Conservation (phyloP, 1,140 invertebrate species). For the Hesperophylax magnus region DNA sequence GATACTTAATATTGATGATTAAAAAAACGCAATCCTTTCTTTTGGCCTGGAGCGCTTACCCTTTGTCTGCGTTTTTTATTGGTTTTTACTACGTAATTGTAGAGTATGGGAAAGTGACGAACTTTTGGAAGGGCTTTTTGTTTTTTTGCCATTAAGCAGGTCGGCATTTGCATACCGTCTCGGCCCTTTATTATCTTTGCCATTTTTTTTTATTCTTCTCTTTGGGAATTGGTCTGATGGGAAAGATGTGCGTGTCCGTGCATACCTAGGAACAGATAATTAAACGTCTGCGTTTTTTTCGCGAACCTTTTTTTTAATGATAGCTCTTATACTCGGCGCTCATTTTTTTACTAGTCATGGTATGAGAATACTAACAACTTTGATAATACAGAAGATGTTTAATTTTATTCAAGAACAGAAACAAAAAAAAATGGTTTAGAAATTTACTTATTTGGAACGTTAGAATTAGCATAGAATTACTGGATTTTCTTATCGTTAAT, state of each 20-base stretch:
- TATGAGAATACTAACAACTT: constrained; percentile 30
- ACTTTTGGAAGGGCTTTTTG: constrained; percentile 35
- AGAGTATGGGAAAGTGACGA: constrained; percentile 49
- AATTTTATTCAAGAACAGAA: constrained; percentile 23
- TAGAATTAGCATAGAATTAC: neutral
- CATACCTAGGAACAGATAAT: constrained; percentile 41
- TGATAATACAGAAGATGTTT: neutral
- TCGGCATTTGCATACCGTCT: constrained; percentile 51
- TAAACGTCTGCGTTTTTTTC: constrained; percentile 30
- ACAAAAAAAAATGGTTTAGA: neutral
- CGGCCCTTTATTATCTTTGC: constrained; percentile 12
- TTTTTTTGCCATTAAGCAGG: constrained; percentile 41
- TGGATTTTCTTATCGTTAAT: neutral
- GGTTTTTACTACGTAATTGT: constrained; percentile 24
- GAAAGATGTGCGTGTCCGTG: constrained; percentile 49
- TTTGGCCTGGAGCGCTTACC: constrained; percentile 16
- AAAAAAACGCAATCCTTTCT: constrained; percentile 30
- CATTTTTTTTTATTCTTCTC: constrained; percentile 32
- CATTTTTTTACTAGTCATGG: neutral
- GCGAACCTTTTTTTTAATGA: constrained; percentile 31
- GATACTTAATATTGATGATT: constrained; percentile 10
- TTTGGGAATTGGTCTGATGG: constrained; percentile 37
- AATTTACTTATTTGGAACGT: no score
- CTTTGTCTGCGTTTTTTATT: constrained; percentile 42
- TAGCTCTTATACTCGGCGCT: neutral